Base-by-base conservation (phyloP, 2,888 invertebrate species). In the Reticulitermes lucifugus region DNA sequence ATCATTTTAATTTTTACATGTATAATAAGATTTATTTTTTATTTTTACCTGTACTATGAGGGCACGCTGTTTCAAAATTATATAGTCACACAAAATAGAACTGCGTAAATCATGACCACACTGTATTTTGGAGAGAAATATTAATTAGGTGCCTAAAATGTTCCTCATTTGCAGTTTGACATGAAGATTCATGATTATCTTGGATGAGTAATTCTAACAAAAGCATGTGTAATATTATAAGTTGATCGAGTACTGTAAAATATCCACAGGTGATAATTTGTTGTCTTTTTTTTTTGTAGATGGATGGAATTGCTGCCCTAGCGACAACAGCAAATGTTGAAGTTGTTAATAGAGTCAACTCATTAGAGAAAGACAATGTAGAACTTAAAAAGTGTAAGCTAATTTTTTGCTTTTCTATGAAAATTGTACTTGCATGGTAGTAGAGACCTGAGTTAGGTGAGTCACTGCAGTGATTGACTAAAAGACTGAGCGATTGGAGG, bases 291-390 rank as follows among this genome's bases (percentile, higher is more conserved):
- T 77, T 4, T 87, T 92, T 92, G 80, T 90, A 95, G 95, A 94
- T 95, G 93, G 94, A 94, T 88, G 93, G 93, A 89, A 93, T 95
- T 87, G 93, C 93, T 87, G 91, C 84, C 91, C 93, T 35, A 92
- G 92, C 88, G 92, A 82, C 83, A 46, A 86, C 75, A 75, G 83
- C 81, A 41, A 86, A 92, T 83, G 87, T 87, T 60, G 94, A 94
- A 89, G 89, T 94, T 51, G 90, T 91, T 83, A 92, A 91, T 88
- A 93, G 94, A 88, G 89, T 95, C 85, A 91, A 91, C 85, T 89
- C 89, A 65, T 89, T 95, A 80, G 94, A 95, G 88, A 93, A 93
- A 87, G 94, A 94, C 87, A 94, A 94, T 88, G 88, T 90, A 80
- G 91, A 92, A 85, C 41, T 86, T 89, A 90, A 86, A 88, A 85